Base-by-base conservation (phyloP, 1,140 invertebrate species). In the Drosophila navojoa region DNA sequence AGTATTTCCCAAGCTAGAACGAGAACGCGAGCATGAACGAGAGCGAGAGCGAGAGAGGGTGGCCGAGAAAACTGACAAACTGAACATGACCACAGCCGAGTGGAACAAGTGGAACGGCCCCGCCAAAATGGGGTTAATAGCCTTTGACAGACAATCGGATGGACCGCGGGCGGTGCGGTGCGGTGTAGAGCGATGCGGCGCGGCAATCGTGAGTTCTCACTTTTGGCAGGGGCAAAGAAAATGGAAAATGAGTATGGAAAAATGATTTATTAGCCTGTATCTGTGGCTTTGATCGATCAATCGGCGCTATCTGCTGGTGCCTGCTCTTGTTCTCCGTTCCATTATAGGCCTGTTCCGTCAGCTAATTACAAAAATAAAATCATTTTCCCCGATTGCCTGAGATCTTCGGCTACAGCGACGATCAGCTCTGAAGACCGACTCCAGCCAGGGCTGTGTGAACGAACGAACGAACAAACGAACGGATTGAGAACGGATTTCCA, bases 201-300 rank as follows among this genome's bases (percentile, higher is more conserved):
- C 78, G 79, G 64, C 32, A 7, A 38, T 87, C 82, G 82, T 87
- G 82, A 86, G 82, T 86, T 86, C 82, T 86, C 82, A 87, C 82
- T 87, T 87, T 81, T 71, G 29, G 35, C 7, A 11, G 53, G 40
- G 27, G 54, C 35, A 11, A 38, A 6, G 15, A 60, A 63, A 61
- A 54, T 52, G 59, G 58, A 16, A 52, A 74, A 76, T 73, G 68
- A 57, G 75, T 77, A 87, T 79, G 69, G 70, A 75, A 79, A 89
- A 80, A 87, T 89, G 84, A 87, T 87, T 89, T 81, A 89, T 87
- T 82, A 79, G 84, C 55, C 77, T 58, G 19, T 57, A 59, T 64
- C 74, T 59, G 50, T 44, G 27, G 79, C 63, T 89, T 87, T 87
- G 84, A 87, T 87, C 84, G 84, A 87, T 87, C 84, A 87, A 87